These are phyloP conservation scores for Tyto alba DNA, from an alignment of 2,113 vertebrate genomes.

Conservation along the genomic window DNA sequence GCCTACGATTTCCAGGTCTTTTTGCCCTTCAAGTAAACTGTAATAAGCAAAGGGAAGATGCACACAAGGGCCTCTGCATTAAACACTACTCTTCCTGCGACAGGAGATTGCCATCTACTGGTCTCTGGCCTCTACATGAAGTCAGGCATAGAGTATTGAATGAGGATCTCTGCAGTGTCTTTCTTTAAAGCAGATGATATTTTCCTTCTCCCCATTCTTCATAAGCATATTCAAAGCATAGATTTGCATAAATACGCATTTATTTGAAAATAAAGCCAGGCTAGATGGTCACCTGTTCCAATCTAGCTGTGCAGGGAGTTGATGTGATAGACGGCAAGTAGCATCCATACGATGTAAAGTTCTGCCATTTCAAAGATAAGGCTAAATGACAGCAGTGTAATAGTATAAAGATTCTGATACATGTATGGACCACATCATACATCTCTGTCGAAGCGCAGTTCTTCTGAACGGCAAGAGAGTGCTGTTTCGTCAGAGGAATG, in stretches of 20 bases:
- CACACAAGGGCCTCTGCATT: background rate
- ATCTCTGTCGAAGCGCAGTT: fast-evolving
- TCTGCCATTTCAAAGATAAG: background rate
- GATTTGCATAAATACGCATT: background rate
- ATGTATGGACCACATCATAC: background rate
- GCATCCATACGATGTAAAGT: background rate
- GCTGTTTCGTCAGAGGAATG: background rate
- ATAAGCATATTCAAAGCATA: background rate
- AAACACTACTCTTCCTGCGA: background rate
- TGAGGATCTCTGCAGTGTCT: background rate
- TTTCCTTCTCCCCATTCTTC: background rate
- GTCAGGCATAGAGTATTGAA: background rate
- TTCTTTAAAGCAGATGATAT: background rate
- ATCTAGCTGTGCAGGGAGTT: background rate
- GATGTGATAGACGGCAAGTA: background rate
- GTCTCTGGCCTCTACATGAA: background rate
- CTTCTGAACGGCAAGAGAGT: background rate
- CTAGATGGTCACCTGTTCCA: background rate
- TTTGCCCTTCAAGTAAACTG: slow-evolving; percentile 67
- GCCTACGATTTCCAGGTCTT: slow-evolving; percentile 65
- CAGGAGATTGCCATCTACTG: slow-evolving; percentile 74
- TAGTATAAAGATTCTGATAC: background rate
- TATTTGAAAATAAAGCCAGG: background rate
- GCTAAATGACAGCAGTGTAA: background rate
- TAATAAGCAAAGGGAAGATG: slow-evolving; percentile 35